A percentile compares a stretch with the other conserved stretches of the same genome.
These are phyloP conservation scores for Prinia subflava DNA, from an alignment of 2,113 vertebrate species.

Conservation along the genomic window DNA sequence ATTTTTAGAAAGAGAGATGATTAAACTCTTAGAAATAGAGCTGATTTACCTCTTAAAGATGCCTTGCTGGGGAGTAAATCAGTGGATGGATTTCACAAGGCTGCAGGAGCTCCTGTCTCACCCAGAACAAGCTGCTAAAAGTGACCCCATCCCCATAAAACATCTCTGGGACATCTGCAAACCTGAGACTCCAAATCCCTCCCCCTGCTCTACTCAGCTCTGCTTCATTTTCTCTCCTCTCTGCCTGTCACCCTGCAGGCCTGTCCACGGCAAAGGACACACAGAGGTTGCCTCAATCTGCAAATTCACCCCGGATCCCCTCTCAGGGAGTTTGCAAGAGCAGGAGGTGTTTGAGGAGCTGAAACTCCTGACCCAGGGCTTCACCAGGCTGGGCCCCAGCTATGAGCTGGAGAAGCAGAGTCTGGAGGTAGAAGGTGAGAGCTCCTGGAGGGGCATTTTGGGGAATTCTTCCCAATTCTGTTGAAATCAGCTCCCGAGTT, in stretches of 20 bases:
- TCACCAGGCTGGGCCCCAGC: slow-evolving; percentile 54
- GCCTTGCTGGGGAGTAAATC: not conserved
- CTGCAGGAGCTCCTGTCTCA: not conserved
- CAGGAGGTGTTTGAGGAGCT: slow-evolving; percentile 63
- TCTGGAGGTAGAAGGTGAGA: slow-evolving; percentile 70
- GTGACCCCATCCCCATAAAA: not conserved
- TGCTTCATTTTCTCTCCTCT: not conserved
- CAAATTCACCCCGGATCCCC: not conserved
- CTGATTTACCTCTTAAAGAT: not conserved
- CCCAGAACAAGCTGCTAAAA: not conserved
- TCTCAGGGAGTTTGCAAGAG: not conserved
- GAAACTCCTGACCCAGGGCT: slow-evolving; percentile 26
- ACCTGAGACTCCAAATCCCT: not conserved
- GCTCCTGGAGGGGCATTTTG: not conserved
- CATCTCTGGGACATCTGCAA: not conserved
- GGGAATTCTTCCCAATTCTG: not conserved
- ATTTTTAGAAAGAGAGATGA: not conserved
- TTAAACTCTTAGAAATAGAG: not conserved
- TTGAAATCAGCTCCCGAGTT: not conserved
- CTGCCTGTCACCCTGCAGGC: slow-evolving; percentile 5
- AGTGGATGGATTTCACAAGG: not conserved
- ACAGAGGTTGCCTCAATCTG: slow-evolving; percentile 55
- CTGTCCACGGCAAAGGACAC: slow-evolving; percentile 5
- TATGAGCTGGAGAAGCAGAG: slow-evolving; percentile 67
- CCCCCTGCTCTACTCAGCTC: not conserved